phyloP scores from a whole-genome alignment of 1,140 invertebrate genomes.

The Cydia fagiglandana region DNA sequence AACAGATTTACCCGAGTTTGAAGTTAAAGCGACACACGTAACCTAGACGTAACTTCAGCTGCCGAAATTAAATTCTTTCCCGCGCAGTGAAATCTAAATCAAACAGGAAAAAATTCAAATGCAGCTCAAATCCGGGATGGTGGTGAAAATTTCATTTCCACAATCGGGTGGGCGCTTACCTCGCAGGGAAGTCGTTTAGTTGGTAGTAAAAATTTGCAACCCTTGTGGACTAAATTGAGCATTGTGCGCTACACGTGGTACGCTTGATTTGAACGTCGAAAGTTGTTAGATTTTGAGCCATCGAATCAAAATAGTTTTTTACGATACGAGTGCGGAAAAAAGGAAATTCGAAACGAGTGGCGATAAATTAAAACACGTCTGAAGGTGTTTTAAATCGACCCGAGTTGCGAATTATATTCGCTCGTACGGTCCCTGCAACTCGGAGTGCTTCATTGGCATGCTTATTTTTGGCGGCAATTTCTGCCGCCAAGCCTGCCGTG shows the following conservation, averaged over 20 bases:
- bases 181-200: slow-evolving; percentile 3
- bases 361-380: too few species aligned
- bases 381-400: too few species aligned
- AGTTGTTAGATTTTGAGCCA: not conserved
- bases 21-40: not conserved
- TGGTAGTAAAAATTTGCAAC: slow-evolving; percentile 4
- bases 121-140: not conserved
- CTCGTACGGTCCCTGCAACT: too few species aligned
- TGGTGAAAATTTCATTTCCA: slow-evolving; percentile 11
- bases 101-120: slow-evolving; percentile 1
- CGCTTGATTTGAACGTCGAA: not conserved
- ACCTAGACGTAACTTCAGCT: not conserved
- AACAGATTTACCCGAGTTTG: too few species aligned
- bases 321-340: too few species aligned
- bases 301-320: too few species aligned
- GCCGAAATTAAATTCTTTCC: not conserved
- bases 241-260: not conserved
- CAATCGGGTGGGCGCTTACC: not conserved
- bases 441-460: too few species aligned
- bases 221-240: not conserved
- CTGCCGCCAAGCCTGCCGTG: too few species aligned
- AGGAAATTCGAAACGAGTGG: too few species aligned
- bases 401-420: too few species aligned
- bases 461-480: too few species aligned
- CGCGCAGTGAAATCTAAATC: slow-evolving; percentile 7